Evolutionary conservation across 2,113 vertebrate species (phyloP), one percentile per base, ranked within the genome.

Genomic region (Hippocampus guttulatus): DNA sequence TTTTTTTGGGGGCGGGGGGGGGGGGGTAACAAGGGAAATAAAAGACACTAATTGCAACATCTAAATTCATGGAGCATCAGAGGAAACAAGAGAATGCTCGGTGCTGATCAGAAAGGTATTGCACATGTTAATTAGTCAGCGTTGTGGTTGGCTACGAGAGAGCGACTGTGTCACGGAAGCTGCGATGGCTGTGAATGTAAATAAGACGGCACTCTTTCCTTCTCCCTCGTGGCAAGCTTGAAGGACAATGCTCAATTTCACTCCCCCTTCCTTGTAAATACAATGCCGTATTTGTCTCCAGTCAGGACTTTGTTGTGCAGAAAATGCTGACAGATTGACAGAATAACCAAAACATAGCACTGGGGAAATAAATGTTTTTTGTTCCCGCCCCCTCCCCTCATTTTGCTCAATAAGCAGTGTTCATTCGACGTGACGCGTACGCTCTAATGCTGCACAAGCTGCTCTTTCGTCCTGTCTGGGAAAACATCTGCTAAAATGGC

Each of bases 31-130:
- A 15, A 54, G 87, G 80, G 82, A 86, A 83, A 85, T 52, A 69
- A 63, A 75, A 41, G 69, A 69, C 66, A 49, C 84, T 90, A 91
- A 91, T 89, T 89, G 79, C 76, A 81, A 88, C 63, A 87, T 91
- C 88, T 84, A 89, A 87, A 92, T 91, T 88, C 88, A 88, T 58
- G 75, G 68, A 25, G 71, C 70, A 49, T 83, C 75, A 78, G 16
- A 80, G 77, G 80, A 81, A 81, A 85, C 78, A 77, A 81, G 75
- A 70, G 67, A 75, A 78, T 78, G 76, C 12, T 85, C 86, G 70
- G 83, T 77, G 83, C 91, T 92, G 91, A 91, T 90, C 89, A 89
- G 81, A 88, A 88, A 88, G 85, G 84, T 88, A 72, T 77, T 80
- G 86, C 82, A 86, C 78, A 84, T 86, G 86, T 77, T 89, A 88